Base-by-base conservation (phyloP, 2,797 vertebrate species). In the Podarcis lilfordi region DNA sequence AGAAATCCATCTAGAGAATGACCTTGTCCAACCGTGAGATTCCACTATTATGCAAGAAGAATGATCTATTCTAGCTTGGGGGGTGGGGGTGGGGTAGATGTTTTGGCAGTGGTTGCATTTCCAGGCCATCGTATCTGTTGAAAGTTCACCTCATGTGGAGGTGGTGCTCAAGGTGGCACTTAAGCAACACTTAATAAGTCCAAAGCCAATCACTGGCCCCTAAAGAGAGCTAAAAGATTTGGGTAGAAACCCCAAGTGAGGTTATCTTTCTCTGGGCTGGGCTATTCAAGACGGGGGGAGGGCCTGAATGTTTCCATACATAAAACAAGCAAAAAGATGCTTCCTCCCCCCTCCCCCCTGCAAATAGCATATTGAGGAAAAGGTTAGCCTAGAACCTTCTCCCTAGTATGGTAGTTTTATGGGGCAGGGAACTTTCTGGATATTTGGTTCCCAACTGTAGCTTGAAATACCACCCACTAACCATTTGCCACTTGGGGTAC, bases 11-110 rank as follows among this genome's bases (percentile, higher is more conserved):
- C 81, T 76, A 80, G 71, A 90, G 82, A 84, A 69, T 69, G 89
- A 90, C 85, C 86, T 90, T 87, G 89, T 90, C 82, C 43, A 80
- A 40, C 86, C 69, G 29, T 59, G 71, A 84, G 78, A 87, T 69
- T n/a, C 85, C 8, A 50, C 23, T 89, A 29, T 83, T 83, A 80
- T 80, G 76, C 81, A 90, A 87, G 82, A 84, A 84, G 71, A 82
- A 77, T 81, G 61, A 89, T 86, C 71, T 68, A 40, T 66, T 82
- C 69, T 86, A 75, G 61, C 84, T 43, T 68, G 32, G 40, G 25
- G 19, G 78, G n/a, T 19, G 71, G n/a, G n/a, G 3, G 13, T 13
- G 11, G 50, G 50, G 13, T 8, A 32, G 81, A 15, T 75, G 32
- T 68, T 50, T 66, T 40, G 37, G 43, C 13, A 7, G 32, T 74